These are phyloP conservation scores for Mantis religiosa DNA, from an alignment of 2,888 invertebrate genomes.

Conservation along the genomic window DNA sequence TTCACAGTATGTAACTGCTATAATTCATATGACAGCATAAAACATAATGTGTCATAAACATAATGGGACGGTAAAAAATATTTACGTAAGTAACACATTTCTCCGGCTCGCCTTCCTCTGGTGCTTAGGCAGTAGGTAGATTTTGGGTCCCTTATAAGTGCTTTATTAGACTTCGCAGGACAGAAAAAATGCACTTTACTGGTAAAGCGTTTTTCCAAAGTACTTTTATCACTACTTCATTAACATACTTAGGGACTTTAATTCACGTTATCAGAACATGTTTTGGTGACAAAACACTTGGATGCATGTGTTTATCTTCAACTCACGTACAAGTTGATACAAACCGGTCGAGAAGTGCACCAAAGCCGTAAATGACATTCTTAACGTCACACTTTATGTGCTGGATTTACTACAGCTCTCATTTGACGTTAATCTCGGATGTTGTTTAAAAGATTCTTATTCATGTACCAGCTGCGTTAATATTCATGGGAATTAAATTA, in stretches of 20 bases:
- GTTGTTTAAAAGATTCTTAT: background rate
- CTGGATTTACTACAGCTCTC: background rate
- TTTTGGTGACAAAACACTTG: background rate
- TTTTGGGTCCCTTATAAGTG: no score
- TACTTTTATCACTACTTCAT: no score
- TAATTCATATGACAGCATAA: no score
- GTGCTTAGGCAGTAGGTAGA: no score
- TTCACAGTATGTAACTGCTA: no score
- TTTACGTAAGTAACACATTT: no score
- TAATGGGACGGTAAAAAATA: no score
- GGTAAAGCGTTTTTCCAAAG: no score
- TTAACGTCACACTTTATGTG: background rate
- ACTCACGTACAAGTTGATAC: background rate
- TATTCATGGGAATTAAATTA: background rate
- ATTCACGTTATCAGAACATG: background rate
- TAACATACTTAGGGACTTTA: background rate
- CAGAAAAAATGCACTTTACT: no score
- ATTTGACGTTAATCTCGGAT: background rate
- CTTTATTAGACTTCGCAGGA: no score
- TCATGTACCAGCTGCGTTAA: background rate
- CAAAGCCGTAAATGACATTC: background rate
- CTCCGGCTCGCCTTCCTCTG: no score
- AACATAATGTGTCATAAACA: no score
- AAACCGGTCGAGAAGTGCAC: background rate
- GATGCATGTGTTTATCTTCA: background rate